Conservation (phyloP, 2,797 vertebrate species). For the Pangasius mekongensis region DNA sequence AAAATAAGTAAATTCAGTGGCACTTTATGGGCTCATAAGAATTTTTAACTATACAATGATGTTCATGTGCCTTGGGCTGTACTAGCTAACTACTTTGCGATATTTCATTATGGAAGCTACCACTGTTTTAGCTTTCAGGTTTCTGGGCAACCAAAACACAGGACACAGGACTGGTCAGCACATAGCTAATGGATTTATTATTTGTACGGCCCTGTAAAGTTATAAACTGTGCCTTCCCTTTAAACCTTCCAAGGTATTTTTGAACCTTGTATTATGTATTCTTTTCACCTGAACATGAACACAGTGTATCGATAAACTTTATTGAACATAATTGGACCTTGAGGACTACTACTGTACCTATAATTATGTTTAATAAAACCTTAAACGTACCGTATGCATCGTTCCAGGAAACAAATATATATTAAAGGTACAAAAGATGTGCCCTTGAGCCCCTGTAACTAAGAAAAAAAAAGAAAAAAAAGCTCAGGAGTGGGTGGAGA, state of each 20-base stretch:
- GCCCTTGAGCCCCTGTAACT: neutral
- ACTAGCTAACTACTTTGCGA: neutral
- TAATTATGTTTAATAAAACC: neutral
- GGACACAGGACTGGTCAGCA: neutral
- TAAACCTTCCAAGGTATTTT: neutral
- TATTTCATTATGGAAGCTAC: neutral
- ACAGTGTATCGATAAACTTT: neutral
- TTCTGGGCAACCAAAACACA: neutral
- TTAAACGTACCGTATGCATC: neutral
- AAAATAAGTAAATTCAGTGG: neutral
- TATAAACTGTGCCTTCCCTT: neutral
- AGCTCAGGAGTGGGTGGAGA: neutral
- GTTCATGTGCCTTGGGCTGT: neutral
- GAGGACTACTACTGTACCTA: neutral
- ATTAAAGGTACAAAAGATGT: constrained; percentile 7
- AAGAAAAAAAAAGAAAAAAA: neutral
- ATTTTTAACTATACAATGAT: neutral
- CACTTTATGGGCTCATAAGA: neutral
- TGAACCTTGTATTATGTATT: neutral
- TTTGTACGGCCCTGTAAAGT: neutral
- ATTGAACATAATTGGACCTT: constrained; percentile 6
- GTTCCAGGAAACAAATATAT: neutral
- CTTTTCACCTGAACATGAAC: neutral
- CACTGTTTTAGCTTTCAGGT: neutral
- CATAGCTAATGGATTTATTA: neutral